These are phyloP conservation scores for Diuraphis noxia DNA, from an alignment of 1,140 invertebrate species.

Conservation along the genomic window DNA sequence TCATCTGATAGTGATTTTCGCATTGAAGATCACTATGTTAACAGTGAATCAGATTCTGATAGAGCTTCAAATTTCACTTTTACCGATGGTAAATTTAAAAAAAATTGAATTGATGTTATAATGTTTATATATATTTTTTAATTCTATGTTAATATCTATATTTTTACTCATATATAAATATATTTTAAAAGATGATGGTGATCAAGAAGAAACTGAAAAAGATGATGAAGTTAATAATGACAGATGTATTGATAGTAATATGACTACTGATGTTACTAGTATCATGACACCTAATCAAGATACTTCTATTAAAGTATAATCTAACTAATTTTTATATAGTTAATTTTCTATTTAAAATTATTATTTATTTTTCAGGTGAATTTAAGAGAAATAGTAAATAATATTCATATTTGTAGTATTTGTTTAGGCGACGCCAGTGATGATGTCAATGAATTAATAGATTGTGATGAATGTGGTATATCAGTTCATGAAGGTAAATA, in stretches of 20 bases:
- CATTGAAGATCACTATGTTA: slow-evolving; percentile 81
- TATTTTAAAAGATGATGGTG: slow-evolving; percentile 58
- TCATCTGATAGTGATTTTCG: slow-evolving; percentile 95
- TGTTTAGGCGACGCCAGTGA: slow-evolving; percentile 91
- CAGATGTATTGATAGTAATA: slow-evolving; percentile 59
- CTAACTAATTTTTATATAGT: not conserved
- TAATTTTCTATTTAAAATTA: not conserved
- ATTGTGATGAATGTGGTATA: slow-evolving; percentile 94
- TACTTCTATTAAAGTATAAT: slow-evolving; percentile 63
- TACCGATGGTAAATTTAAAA: slow-evolving; percentile 44
- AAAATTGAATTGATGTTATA: not conserved
- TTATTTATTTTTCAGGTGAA: slow-evolving; percentile 59
- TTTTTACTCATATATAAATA: not conserved
- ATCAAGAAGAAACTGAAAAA: slow-evolving; percentile 60
- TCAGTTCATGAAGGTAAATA: slow-evolving; percentile 87
- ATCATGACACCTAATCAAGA: slow-evolving; percentile 62
- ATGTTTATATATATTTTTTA: not conserved
- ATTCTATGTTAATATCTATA: not conserved
- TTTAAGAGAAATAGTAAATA: slow-evolving; percentile 55
- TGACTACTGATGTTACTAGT: slow-evolving; percentile 57
- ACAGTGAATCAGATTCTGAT: slow-evolving; percentile 64
- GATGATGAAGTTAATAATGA: slow-evolving; percentile 61
- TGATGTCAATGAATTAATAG: slow-evolving; percentile 93
- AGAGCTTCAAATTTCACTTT: slow-evolving; percentile 47
- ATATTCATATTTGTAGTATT: slow-evolving; percentile 83